These are phyloP conservation scores for Dascillus cervinus DNA, from an alignment of 2,888 invertebrate genomes.

Conservation along the genomic window DNA sequence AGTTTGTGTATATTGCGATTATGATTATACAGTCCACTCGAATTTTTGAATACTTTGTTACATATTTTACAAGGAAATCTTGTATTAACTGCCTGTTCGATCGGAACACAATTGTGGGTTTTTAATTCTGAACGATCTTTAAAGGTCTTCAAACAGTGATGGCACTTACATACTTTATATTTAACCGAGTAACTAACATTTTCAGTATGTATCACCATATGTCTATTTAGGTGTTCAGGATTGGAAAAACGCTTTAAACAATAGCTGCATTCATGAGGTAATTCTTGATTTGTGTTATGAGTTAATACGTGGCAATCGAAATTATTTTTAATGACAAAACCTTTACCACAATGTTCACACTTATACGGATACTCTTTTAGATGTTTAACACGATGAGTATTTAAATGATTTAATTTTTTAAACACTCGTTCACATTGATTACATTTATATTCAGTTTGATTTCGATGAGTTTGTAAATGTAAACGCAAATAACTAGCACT, in stretches of 20 bases:
- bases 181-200: slow-evolving; percentile 29
- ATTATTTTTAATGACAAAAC: slow-evolving; percentile 31
- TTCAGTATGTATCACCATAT: slow-evolving; percentile 30
- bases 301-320: slow-evolving; percentile 31
- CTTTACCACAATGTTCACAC: slow-evolving; percentile 29
- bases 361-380: slow-evolving; percentile 31
- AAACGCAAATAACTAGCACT: slow-evolving; percentile 20
- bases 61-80: slow-evolving; percentile 27
- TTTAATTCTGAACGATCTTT: slow-evolving; percentile 23
- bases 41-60: slow-evolving; percentile 27
- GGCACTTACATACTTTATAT: slow-evolving; percentile 27
- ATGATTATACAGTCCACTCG: slow-evolving; percentile 26
- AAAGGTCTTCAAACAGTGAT: slow-evolving; percentile 27
- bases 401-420: slow-evolving; percentile 29
- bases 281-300: slow-evolving; percentile 24
- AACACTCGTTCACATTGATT: slow-evolving; percentile 30
- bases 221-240: slow-evolving; percentile 30
- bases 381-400: slow-evolving; percentile 29
- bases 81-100: slow-evolving; percentile 17
- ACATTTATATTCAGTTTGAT: slow-evolving; percentile 27
- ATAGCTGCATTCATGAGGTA: slow-evolving; percentile 28
- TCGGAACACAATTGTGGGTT: slow-evolving; percentile 24
- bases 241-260: slow-evolving; percentile 31
- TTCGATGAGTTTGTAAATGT: slow-evolving; percentile 26
- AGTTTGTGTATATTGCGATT: slow-evolving; percentile 25